Evolutionary conservation across 2,113 vertebrate species (phyloP).

Genomic region (Tautogolabrus adspersus): DNA sequence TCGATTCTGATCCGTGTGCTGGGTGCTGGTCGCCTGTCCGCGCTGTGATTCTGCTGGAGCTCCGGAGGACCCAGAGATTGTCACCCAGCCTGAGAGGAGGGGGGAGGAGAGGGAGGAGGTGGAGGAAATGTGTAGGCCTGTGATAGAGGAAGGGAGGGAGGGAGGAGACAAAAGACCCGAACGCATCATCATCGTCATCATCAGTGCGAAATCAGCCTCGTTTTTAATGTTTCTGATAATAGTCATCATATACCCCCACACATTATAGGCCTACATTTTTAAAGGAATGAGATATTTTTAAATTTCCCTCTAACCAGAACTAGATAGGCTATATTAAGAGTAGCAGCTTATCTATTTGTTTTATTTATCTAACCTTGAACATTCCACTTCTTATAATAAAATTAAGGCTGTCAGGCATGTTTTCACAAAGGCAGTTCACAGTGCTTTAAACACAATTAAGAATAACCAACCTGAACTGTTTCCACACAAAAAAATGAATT

Average conservation of each 20-base stretch:
- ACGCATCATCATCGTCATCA: constrained; percentile 28
- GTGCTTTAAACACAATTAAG: too few relatives aligned
- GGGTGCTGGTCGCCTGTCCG: neutral
- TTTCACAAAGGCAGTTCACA: too few relatives aligned
- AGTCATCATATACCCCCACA: constrained; percentile 3
- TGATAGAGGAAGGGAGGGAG: constrained; percentile 16
- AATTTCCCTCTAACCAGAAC: neutral
- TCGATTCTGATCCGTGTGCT: neutral
- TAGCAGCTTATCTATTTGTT: too few relatives aligned
- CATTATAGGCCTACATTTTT: neutral
- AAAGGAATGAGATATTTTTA: neutral
- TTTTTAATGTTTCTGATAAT: constrained; percentile 7
- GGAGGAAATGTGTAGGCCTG: constrained; percentile 33
- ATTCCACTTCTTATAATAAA: neutral
- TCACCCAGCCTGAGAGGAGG: constrained; percentile 49
- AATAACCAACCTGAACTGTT: too few relatives aligned
- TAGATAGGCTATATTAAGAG: neutral
- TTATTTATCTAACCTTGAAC: too few relatives aligned
- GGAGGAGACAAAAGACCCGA: constrained; percentile 58
- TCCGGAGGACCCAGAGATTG: constrained; percentile 51
- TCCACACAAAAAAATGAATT: too few relatives aligned
- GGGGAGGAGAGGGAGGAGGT: constrained; percentile 24
- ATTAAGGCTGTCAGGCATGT: neutral
- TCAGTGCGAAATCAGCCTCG: constrained; percentile 10
- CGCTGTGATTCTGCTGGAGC: constrained; percentile 49